Conservation (phyloP, 2,888 invertebrate species). For the Lasioglossum leucozonium region DNA sequence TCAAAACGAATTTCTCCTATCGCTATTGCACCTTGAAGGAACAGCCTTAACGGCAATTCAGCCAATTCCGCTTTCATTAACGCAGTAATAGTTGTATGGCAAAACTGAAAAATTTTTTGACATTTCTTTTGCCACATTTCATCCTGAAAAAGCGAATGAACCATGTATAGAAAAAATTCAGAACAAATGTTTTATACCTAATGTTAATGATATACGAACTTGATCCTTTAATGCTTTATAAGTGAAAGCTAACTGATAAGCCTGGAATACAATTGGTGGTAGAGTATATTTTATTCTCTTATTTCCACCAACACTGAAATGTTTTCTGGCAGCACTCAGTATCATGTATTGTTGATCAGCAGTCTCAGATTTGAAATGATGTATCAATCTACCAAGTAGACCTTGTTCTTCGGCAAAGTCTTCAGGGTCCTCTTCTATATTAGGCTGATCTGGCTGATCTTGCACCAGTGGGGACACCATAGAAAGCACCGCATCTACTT, state of each 20-base stretch:
- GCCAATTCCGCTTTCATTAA: slow-evolving; percentile 97
- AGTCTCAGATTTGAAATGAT: slow-evolving; percentile 92
- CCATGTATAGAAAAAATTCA: neutral
- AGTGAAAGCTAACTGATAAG: slow-evolving; percentile 94
- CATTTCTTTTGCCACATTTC: slow-evolving; percentile 99
- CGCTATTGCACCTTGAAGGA: slow-evolving; percentile 97
- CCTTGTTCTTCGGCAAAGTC: slow-evolving; percentile 99
- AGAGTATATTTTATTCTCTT: slow-evolving; percentile 95
- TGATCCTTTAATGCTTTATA: slow-evolving; percentile 92
- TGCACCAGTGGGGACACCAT: slow-evolving; percentile 94
- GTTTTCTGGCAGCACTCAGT: slow-evolving; percentile 94
- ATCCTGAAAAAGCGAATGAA: slow-evolving; percentile 87
- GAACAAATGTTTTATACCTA: slow-evolving; percentile 19
- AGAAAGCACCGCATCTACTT: slow-evolving; percentile 91
- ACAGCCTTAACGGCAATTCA: slow-evolving; percentile 96
- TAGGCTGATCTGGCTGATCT: slow-evolving; percentile 92
- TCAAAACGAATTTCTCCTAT: slow-evolving; percentile 96
- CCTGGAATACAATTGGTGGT: slow-evolving; percentile 97
- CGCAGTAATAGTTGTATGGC: slow-evolving; percentile 97
- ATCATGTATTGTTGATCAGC: slow-evolving; percentile 96
- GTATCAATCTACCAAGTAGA: slow-evolving; percentile 93
- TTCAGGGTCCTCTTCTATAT: slow-evolving; percentile 91
- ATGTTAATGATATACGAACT: slow-evolving; percentile 83
- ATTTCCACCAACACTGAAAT: slow-evolving; percentile 95
- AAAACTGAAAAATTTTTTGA: slow-evolving; percentile 99